Percentiles rank a stretch among this genome's conserved stretches.
These are phyloP conservation scores for Microctonus hyperodae DNA, from an alignment of 2,888 invertebrate species.

Conservation along the genomic window DNA sequence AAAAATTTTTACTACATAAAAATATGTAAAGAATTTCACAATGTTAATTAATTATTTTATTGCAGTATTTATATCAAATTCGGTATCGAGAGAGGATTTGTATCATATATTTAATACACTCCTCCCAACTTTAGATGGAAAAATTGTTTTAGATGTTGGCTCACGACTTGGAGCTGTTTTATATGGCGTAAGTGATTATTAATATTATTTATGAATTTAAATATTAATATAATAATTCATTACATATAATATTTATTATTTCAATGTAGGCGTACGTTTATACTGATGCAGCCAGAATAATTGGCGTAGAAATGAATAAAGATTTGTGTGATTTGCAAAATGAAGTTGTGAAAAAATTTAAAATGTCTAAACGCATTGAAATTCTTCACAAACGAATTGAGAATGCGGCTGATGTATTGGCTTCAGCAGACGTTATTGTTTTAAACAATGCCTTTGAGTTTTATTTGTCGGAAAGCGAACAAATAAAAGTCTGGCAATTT, in stretches of 20 bases:
- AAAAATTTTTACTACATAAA: neutral
- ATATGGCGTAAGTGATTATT: slow-evolving; percentile 69
- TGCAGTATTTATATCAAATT: slow-evolving; percentile 71
- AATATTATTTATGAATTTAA: neutral
- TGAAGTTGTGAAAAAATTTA: slow-evolving; percentile 66
- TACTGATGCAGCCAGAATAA: slow-evolving; percentile 67
- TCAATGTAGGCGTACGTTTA: slow-evolving; percentile 69
- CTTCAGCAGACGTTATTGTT: slow-evolving; percentile 69
- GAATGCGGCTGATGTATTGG: slow-evolving; percentile 66
- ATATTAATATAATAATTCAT: neutral
- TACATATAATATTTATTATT: neutral
- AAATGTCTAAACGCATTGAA: slow-evolving; percentile 66
- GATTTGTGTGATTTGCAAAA: slow-evolving; percentile 72
- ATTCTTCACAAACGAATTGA: slow-evolving; percentile 69
- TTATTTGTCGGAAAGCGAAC: slow-evolving; percentile 69
- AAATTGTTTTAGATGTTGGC: slow-evolving; percentile 73
- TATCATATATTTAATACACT: slow-evolving; percentile 71
- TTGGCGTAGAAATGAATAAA: slow-evolving; percentile 76
- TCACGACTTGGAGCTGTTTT: slow-evolving; percentile 75
- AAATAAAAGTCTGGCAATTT: slow-evolving; percentile 70
- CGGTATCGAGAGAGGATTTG: slow-evolving; percentile 69
- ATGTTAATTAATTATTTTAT: slow-evolving; percentile 33
- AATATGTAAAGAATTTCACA: neutral
- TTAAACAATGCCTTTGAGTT: slow-evolving; percentile 77
- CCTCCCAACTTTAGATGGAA: slow-evolving; percentile 69